Evolutionary conservation across 2,113 vertebrate genomes (phyloP).

Genomic region (Alosa alosa): DNA sequence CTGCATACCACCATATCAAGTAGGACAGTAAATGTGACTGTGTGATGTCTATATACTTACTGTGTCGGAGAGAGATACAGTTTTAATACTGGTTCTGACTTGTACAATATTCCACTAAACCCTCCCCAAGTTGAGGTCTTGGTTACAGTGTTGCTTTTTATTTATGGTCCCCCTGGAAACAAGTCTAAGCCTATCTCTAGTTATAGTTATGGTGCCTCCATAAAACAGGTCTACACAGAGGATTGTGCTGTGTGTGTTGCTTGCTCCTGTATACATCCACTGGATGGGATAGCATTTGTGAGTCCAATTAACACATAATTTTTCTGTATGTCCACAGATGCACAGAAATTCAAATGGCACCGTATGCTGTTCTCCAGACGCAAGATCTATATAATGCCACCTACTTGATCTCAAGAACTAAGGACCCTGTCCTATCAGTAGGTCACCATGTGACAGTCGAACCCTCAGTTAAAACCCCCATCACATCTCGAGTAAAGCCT

Average conservation of each 20-base stretch:
- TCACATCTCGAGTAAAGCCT: background rate
- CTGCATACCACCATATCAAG: background rate
- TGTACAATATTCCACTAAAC: constrained; percentile 13
- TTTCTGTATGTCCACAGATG: constrained; percentile 56
- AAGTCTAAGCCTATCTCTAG: background rate
- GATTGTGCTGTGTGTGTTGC: background rate
- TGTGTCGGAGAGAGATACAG: background rate
- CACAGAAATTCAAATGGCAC: constrained; percentile 53
- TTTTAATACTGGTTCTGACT: background rate
- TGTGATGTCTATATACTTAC: background rate
- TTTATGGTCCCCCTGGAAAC: background rate
- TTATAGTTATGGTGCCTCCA: background rate
- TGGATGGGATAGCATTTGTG: background rate
- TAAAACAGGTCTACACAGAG: background rate
- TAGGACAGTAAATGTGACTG: background rate
- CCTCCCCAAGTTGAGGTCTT: background rate
- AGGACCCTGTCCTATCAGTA: constrained; percentile 1
- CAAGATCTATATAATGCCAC: constrained; percentile 56
- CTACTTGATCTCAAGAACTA: constrained; percentile 16
- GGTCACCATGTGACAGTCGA: constrained; percentile 14
- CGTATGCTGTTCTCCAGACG: constrained; percentile 59
- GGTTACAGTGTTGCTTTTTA: background rate
- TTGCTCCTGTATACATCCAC: background rate
- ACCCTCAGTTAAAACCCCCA: background rate
- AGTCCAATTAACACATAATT: background rate